Evolutionary conservation across 2,888 invertebrate species (phyloP).

Genomic region (Eledona agricola): DNA sequence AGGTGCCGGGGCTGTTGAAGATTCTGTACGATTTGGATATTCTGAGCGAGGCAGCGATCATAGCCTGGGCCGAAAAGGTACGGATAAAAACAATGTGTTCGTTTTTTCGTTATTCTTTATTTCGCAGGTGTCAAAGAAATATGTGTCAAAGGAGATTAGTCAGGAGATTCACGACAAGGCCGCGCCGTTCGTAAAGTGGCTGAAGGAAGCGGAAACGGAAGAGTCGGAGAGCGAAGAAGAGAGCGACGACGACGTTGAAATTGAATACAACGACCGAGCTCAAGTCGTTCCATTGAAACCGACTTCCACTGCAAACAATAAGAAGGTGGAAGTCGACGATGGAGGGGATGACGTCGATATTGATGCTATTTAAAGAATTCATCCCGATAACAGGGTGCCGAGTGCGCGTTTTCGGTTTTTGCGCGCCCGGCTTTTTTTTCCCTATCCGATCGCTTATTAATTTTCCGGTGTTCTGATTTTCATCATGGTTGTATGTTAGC

Average conservation of each 20-base stretch:
- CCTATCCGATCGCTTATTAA: conserved; percentile 14
- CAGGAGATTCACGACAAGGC: conserved; percentile 93
- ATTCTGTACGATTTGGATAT: conserved; percentile 94
- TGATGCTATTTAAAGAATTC: conserved; percentile 81
- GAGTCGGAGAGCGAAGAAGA: conserved; percentile 81
- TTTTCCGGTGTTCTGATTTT: conserved; percentile 13
- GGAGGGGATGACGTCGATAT: conserved; percentile 88
- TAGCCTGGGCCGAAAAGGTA: conserved; percentile 96
- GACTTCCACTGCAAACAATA: conserved; percentile 60
- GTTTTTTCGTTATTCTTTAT: neutral
- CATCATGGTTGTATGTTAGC: conserved; percentile 30
- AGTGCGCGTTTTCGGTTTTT: conserved; percentile 17
- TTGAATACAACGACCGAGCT: conserved; percentile 90
- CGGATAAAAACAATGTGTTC: neutral
- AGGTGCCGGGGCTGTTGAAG: conserved; percentile 71
- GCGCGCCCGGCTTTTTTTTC: conserved; percentile 15
- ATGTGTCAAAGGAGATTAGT: conserved; percentile 88
- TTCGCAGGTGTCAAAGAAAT: conserved; percentile 78
- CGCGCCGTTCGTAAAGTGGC: conserved; percentile 94
- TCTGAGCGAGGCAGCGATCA: conserved; percentile 90
- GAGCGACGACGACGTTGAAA: conserved; percentile 74
- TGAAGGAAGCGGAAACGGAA: conserved; percentile 96
- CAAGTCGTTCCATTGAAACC: conserved; percentile 76
- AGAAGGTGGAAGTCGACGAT: conserved; percentile 70
- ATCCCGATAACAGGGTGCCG: conserved; percentile 37